Evolutionary conservation across 2,797 vertebrate species (phyloP).

Genomic region (Leontocebus nigricollis): DNA sequence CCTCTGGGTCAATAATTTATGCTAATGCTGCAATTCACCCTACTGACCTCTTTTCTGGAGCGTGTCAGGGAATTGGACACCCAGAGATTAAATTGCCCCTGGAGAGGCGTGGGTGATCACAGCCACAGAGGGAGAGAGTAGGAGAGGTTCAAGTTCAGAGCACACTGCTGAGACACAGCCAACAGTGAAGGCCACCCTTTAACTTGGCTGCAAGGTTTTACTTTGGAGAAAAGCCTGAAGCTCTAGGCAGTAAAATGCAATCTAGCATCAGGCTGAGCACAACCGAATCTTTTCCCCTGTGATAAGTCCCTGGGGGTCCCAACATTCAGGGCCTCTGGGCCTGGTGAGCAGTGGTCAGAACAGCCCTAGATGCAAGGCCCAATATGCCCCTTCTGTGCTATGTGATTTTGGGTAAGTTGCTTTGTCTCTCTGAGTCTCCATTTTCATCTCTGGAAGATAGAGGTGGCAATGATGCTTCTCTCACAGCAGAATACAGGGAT

Average conservation of each 20-base stretch:
- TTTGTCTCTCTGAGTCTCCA: background rate
- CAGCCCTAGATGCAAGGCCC: background rate
- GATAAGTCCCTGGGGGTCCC: background rate
- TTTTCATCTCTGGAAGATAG: background rate
- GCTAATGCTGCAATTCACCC: slow-evolving; percentile 32
- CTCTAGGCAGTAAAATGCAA: fast-evolving
- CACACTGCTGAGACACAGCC: background rate
- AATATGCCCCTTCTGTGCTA: background rate
- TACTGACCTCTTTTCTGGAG: slow-evolving; percentile 31
- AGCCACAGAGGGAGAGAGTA: background rate
- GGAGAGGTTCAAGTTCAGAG: background rate
- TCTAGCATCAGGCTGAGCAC: background rate
- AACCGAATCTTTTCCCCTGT: background rate
- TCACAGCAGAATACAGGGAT: background rate
- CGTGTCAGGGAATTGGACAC: slow-evolving; percentile 61
- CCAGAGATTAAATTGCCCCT: slow-evolving; percentile 64
- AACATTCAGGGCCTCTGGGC: background rate
- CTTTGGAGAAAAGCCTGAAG: background rate
- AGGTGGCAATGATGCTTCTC: background rate
- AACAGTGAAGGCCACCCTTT: background rate
- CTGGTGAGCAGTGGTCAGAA: background rate
- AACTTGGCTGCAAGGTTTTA: background rate
- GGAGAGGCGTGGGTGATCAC: background rate
- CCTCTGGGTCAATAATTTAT: slow-evolving; percentile 73
- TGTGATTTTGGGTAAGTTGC: background rate